Evolutionary conservation across 2,113 vertebrate species (phyloP).

Genomic region (Bubalus kerabau): DNA sequence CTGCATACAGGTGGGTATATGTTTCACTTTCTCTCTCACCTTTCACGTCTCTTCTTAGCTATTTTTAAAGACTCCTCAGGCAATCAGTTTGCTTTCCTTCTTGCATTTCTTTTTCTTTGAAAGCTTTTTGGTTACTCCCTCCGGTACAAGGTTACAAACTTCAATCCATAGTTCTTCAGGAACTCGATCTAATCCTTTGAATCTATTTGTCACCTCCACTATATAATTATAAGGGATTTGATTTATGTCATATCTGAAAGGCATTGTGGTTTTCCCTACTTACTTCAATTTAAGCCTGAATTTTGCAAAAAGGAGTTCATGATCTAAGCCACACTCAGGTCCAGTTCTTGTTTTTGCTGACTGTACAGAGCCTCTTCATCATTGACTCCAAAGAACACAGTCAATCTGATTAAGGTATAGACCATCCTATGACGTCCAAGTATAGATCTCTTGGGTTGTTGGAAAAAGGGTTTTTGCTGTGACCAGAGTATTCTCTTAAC

Average conservation of each 20-base stretch:
- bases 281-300: neutral
- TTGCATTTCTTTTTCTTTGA: neutral
- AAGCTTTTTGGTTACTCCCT: neutral
- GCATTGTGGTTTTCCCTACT: neutral
- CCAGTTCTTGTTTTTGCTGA: neutral
- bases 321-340: neutral
- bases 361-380: neutral
- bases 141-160: neutral
- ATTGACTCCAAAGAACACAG: neutral
- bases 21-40: neutral
- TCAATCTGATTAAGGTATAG: neutral
- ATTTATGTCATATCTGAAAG: neutral
- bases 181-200: neutral
- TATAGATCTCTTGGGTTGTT: neutral
- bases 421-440: neutral
- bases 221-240: neutral
- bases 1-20: neutral
- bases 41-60: neutral
- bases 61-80: neutral
- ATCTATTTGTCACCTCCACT: neutral
- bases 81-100: neutral
- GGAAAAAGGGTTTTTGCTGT: neutral
- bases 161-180: neutral
- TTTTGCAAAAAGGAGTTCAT: neutral
- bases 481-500: neutral